Evolutionary conservation across 2,797 vertebrate species (phyloP).

Genomic region (Typhlichthys subterraneus): DNA sequence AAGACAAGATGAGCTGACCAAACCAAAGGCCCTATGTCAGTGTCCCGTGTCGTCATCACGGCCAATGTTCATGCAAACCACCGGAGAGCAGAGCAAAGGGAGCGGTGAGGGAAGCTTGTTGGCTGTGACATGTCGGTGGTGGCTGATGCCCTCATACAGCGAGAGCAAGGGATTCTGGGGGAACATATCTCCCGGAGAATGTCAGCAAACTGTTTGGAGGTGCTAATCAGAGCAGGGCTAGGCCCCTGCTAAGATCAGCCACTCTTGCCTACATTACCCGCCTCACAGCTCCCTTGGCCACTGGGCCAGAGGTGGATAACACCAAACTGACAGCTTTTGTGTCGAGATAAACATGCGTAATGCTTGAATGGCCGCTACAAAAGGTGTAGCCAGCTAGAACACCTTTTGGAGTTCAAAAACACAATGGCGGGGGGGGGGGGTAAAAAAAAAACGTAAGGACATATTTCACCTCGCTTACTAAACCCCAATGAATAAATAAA

Average conservation of each 20-base stretch:
- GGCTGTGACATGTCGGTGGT: conserved; percentile 86
- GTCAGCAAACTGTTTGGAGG: conserved; percentile 88
- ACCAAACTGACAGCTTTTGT: conserved; percentile 66
- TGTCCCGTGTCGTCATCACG: conserved; percentile 61
- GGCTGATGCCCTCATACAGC: conserved; percentile 78
- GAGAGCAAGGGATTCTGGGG: conserved; percentile 86
- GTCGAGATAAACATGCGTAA: conserved; percentile 71
- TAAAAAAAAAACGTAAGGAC: conserved; percentile 53
- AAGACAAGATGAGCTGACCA: conserved; percentile 35
- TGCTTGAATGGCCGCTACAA: conserved; percentile 64
- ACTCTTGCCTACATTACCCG: conserved; percentile 69
- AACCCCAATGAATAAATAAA: conserved; percentile 34
- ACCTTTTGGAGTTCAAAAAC: conserved; percentile 62
- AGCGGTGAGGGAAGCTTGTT: conserved; percentile 50
- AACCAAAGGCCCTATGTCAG: conserved; percentile 46
- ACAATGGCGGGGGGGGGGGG: conserved; percentile 31
- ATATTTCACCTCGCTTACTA: conserved; percentile 27
- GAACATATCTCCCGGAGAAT: conserved; percentile 90
- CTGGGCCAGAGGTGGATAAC: conserved; percentile 57
- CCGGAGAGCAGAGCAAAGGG: conserved; percentile 49
- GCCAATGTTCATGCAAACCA: conserved; percentile 86
- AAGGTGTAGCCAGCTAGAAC: conserved; percentile 70
- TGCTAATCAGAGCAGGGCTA: conserved; percentile 89
- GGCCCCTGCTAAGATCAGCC: conserved; percentile 72
- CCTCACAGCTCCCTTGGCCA: conserved; percentile 66